These are phyloP conservation scores for Enteromius thamalakanensis DNA, from an alignment of 2,797 vertebrate species.

Conservation along the genomic window DNA sequence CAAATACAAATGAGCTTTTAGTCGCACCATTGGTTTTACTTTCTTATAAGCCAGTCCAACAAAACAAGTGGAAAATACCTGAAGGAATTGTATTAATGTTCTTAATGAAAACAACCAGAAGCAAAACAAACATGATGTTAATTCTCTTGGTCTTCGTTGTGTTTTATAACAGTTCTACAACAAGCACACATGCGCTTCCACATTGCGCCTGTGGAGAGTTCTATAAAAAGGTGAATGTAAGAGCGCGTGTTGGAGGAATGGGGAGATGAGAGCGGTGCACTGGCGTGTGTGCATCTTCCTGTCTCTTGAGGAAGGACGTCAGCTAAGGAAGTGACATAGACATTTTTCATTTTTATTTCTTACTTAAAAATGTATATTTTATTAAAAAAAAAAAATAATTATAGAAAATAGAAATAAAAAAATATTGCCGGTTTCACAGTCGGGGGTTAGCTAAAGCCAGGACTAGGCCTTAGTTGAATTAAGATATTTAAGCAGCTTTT, in stretches of 20 bases:
- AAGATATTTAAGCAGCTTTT: too few species aligned
- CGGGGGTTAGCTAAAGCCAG: too few species aligned
- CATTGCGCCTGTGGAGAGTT: slow-evolving; percentile 30
- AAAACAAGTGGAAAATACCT: slow-evolving; percentile 69
- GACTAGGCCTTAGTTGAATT: too few species aligned
- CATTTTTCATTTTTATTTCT: background rate
- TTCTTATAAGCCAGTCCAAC: slow-evolving; percentile 73
- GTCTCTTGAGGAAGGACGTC: background rate
- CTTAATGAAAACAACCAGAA: slow-evolving; percentile 71
- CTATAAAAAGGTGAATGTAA: slow-evolving; percentile 29
- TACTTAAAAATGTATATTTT: background rate
- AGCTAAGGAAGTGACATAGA: background rate
- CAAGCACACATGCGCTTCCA: slow-evolving; percentile 62
- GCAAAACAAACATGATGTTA: slow-evolving; percentile 72
- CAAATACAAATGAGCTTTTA: slow-evolving; percentile 78
- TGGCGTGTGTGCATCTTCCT: slow-evolving; percentile 5
- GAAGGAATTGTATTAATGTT: slow-evolving; percentile 70
- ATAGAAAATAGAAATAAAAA: background rate
- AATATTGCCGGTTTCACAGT: background rate
- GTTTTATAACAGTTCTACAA: slow-evolving; percentile 64
- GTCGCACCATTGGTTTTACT: slow-evolving; percentile 69
- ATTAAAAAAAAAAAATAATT: background rate
- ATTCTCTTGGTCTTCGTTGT: slow-evolving; percentile 69
- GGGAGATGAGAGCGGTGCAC: background rate
- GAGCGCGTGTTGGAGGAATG: background rate